These are phyloP conservation scores for Pseudorhombus dupliciocellatus DNA, from an alignment of 2,113 vertebrate species.

Conservation along the genomic window DNA sequence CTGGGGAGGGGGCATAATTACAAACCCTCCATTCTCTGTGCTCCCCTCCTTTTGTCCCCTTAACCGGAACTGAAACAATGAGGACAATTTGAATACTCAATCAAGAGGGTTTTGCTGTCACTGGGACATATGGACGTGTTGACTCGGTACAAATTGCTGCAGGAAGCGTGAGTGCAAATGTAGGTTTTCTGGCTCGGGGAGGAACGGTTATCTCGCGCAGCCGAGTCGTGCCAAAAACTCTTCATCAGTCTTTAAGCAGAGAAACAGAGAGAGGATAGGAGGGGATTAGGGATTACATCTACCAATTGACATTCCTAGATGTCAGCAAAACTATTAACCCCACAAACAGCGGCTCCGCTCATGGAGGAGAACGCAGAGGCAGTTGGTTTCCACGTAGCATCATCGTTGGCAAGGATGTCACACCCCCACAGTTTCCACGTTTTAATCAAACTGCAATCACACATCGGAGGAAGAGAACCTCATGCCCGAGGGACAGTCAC, in stretches of 20 bases:
- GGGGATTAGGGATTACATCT: slow-evolving; percentile 70
- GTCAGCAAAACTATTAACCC: slow-evolving; percentile 77
- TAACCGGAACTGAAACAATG: slow-evolving; percentile 75
- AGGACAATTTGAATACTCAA: slow-evolving; percentile 72
- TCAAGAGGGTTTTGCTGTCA: slow-evolving; percentile 58
- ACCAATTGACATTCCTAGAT: slow-evolving; percentile 73
- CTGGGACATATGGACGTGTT: slow-evolving; percentile 44
- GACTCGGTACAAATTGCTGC: slow-evolving; percentile 39
- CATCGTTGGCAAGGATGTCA: slow-evolving; percentile 1
- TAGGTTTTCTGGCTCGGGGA: slow-evolving; percentile 19
- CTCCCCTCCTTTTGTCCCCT: slow-evolving; percentile 68
- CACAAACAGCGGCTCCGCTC: slow-evolving; percentile 48
- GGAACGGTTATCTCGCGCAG: slow-evolving; percentile 35
- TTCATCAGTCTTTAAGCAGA: slow-evolving; percentile 32
- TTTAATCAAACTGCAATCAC: slow-evolving; percentile 48
- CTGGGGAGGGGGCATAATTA: slow-evolving; percentile 67
- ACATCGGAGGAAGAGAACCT: slow-evolving; percentile 35
- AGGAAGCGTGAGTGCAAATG: slow-evolving; percentile 22
- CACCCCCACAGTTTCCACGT: slow-evolving; percentile 9
- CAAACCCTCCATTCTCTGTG: slow-evolving; percentile 63
- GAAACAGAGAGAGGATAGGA: slow-evolving; percentile 15
- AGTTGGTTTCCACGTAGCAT: slow-evolving; percentile 3
- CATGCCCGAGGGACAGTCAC: slow-evolving; percentile 40
- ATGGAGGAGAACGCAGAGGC: slow-evolving; percentile 57
- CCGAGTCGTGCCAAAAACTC: slow-evolving; percentile 38